Evolutionary conservation across 2,113 vertebrate genomes (phyloP).

Genomic region (Sceloporus undulatus): DNA sequence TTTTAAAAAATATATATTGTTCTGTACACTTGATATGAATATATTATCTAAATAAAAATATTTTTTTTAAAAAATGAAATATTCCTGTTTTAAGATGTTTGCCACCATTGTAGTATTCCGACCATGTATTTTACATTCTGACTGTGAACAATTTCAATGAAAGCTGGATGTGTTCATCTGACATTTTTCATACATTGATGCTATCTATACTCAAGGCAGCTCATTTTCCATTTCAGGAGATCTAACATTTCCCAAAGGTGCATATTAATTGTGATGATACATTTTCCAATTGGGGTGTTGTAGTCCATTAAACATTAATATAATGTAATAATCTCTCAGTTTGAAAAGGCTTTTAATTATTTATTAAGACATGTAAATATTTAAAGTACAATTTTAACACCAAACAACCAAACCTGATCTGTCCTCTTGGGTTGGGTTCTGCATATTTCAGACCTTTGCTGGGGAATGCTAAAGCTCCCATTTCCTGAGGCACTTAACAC

Average conservation of each 20-base stretch:
- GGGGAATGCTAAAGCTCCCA: neutral
- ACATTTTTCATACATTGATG: neutral
- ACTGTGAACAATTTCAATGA: neutral
- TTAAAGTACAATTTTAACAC: conserved; percentile 48
- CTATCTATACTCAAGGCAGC: neutral
- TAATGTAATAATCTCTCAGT: conserved; percentile 41
- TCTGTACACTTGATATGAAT: too few relatives aligned
- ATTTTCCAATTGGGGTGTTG: conserved; percentile 28
- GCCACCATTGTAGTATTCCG: neutral
- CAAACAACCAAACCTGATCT: conserved; percentile 28
- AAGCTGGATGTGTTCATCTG: neutral
- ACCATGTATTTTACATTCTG: neutral
- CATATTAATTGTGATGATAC: conserved; percentile 14
- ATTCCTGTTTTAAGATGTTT: neutral
- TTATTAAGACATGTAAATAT: conserved; percentile 56
- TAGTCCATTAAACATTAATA: conserved; percentile 53
- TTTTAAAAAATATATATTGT: too few relatives aligned
- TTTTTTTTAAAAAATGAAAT: too few relatives aligned
- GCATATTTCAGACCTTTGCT: conserved; percentile 1
- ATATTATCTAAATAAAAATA: too few relatives aligned
- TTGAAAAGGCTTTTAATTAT: conserved; percentile 49
- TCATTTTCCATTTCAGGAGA: conserved; percentile 11
- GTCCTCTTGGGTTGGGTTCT: neutral
- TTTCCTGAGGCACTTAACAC: neutral
- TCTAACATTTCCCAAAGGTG: conserved; percentile 31